phyloP scores from a whole-genome alignment of 2,888 invertebrate genomes.

The Diadegma fenestrale region DNA sequence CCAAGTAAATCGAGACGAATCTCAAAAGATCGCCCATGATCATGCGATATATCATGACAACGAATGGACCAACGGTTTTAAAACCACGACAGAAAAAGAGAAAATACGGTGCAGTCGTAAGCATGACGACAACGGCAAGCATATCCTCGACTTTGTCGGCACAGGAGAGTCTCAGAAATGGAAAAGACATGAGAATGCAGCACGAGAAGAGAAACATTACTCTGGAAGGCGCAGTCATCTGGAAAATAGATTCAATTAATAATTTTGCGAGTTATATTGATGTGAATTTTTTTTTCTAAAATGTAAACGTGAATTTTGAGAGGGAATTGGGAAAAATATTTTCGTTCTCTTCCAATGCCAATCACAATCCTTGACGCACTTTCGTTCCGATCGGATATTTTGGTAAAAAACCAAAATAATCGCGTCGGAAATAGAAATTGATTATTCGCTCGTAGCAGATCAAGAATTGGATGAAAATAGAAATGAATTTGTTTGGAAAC shows the following conservation, averaged over 20 bases:
- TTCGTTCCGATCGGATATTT: not conserved
- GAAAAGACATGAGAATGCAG: conserved; percentile 93
- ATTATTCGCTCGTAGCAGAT: not conserved
- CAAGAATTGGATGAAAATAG: not conserved
- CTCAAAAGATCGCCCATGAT: conserved; percentile 97
- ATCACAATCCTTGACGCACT: not conserved
- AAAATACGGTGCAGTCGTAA: conserved; percentile 98
- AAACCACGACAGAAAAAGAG: conserved; percentile 99
- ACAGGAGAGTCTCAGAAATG: conserved; percentile 94
- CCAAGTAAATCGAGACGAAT: conserved; percentile 98
- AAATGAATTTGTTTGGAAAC: not conserved
- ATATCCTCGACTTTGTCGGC: conserved; percentile 95
- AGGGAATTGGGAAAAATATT: conserved; percentile 72
- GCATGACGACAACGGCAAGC: conserved; percentile 96
- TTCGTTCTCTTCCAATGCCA: not conserved
- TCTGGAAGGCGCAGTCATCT: conserved; percentile 95
- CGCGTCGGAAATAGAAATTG: not conserved
- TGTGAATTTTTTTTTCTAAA: not conserved
- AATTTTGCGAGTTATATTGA: not conserved
- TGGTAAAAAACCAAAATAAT: not conserved
- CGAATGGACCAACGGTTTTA: conserved; percentile 99
- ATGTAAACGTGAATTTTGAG: not conserved
- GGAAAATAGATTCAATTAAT: conserved; percentile 65
- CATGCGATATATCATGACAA: conserved; percentile 99
- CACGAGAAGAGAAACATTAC: conserved; percentile 98